Base-by-base conservation (phyloP, 2,888 invertebrate genomes). In the Selenia dentaria region DNA sequence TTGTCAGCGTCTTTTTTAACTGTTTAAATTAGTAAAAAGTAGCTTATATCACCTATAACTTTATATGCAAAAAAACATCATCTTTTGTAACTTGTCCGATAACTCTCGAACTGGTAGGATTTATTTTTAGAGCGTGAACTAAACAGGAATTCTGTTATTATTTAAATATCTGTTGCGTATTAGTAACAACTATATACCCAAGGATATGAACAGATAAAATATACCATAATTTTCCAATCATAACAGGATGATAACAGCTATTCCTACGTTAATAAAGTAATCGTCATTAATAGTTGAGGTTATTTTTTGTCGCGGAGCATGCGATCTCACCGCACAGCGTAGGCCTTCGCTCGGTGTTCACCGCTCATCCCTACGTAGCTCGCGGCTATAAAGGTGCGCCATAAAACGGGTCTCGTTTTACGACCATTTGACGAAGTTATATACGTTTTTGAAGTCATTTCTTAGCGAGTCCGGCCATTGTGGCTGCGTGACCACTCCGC, bases 381-480 rank as follows among this genome's bases (percentile, higher is more conserved):
- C 61, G 76, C 74, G 79, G 87, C 81, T 80, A 79, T 86, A 86
- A 85, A 88, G 81, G 81, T 82, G 83, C 75, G 76, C 82, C 83
- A 81, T 88, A 86, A 88, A 88, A 86, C 88, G 80, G 78, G 79
- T 80, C 83, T 74, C 79, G 76, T 79, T 88, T 89, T 89, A 88
- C 79, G 83, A 85, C 83, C 87, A 79, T 87, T 88, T 88, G 88
- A 86, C 88, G 82, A 83, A 84, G 84, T 83, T 83, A 83, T 85
- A 82, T 82, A 80, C 81, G 76, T 83, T 83, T 86, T 84, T 79
- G 77, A 84, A 84, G 83, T 70, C 74, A 80, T 87, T 83, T 80
- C 83, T 83, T 77, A 79, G 78, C 63, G 70, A 68, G 64, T 51
- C 67, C 72, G 75, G 70, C 80, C 73, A 85, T 84, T 84, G 84